Evolutionary conservation across 35 echinoderm and acorn worm species (phyloP), one percentile per base, ranked within the genome.

Genomic region (Ptychodera flava): DNA sequence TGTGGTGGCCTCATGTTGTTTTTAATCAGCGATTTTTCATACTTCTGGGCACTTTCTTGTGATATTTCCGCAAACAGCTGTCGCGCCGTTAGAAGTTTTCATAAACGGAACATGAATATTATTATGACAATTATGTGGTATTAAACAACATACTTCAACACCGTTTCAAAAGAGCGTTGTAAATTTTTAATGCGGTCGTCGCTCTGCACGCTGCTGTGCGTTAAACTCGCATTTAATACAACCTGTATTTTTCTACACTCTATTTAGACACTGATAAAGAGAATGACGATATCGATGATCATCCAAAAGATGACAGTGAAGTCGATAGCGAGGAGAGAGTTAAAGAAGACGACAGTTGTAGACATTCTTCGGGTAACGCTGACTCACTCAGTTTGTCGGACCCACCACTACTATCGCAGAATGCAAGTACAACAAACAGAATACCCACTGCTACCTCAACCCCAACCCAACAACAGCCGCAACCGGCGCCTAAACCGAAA

Each of bases 401-500:
- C 6, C 45, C 45, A 64, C 45, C 45, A 22, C 22, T 64, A 64
- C 45, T 12, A 12, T 22, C 45, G 6, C 45, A 64, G 45, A 64
- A 64, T 64, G 6, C 45, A 12, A 64, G 45, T 64, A 64, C 6
- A 6, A 64, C 45, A 64, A 64, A 22, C 22, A 64, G 6, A 64
- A 64, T 64, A 93, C 29, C 84, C 83, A 64, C 37, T 78, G 33
- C 82, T 87, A 38, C 78, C 83, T 16, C 82, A 82, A 28, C 78
- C 83, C 78, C 77, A 86, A 16, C 76, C 81, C 77, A 36, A 87
- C 86, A 80, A 87, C 86, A 80, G 78, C 83, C 45, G 83, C 77
- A 77, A 91, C 32, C 37, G 77, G 33, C 77, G 64, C 79, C 81
- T 28, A 99, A 99, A 85, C 96, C 96, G 2, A 99, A 99, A 85